Conservation (phyloP, 2,888 invertebrate genomes). For the Cerceris ruficornis region DNA sequence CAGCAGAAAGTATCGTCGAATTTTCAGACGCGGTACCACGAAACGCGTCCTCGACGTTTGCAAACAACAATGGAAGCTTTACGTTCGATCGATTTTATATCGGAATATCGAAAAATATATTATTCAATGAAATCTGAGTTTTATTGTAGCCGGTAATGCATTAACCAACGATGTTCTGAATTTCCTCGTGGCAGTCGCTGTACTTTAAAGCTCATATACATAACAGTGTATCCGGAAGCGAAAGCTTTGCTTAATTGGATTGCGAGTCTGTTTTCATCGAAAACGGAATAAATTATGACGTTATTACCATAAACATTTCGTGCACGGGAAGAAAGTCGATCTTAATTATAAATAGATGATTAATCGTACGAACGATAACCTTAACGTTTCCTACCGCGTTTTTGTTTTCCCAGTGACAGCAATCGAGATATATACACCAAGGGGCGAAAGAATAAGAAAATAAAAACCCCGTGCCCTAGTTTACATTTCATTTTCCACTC, state of each 20-base stretch:
- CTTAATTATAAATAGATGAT: not conserved
- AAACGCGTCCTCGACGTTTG: too few relatives aligned
- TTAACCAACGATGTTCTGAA: not conserved
- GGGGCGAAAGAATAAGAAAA: slow-evolving; percentile 28
- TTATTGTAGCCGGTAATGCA: not conserved
- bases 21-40: too few relatives aligned
- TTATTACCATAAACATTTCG: too few relatives aligned
- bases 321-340: not conserved
- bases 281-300: not conserved
- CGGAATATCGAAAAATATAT: not conserved
- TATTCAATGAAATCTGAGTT: not conserved
- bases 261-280: not conserved
- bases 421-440: not conserved
- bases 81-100: too few relatives aligned
- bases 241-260: not conserved
- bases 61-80: too few relatives aligned
- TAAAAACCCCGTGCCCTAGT: slow-evolving; percentile 35
- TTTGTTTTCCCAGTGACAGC: slow-evolving; percentile 3
- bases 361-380: not conserved
- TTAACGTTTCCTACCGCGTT: not conserved
- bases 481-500: slow-evolving; percentile 49
- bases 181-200: not conserved
- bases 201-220: not conserved
- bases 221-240: not conserved
- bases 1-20: too few relatives aligned